Evolutionary conservation across 2,888 invertebrate species (phyloP).

Genomic region (Gymnocheta viridis): DNA sequence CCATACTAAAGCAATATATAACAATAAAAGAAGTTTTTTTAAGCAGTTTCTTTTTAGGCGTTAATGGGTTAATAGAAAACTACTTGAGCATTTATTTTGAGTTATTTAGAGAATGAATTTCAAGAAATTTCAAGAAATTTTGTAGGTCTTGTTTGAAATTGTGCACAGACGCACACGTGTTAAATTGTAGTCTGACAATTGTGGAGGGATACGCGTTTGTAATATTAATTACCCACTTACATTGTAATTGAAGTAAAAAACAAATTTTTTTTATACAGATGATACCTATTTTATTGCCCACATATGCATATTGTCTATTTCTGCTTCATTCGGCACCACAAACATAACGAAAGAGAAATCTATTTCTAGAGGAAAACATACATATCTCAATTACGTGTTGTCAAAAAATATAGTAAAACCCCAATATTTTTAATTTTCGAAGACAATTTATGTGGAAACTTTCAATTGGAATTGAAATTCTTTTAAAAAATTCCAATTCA

Average conservation of each 20-base stretch:
- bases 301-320: no score
- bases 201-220: not conserved
- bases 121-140: not conserved
- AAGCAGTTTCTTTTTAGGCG: no score
- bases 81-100: not conserved
- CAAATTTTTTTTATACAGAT: not conserved
- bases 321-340: no score
- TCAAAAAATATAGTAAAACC: no score
- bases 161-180: not conserved
- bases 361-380: no score
- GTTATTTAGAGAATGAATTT: not conserved
- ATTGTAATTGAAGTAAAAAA: not conserved
- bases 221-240: not conserved
- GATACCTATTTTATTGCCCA: no score
- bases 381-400: no score
- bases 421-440: not conserved
- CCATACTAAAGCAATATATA: no score
- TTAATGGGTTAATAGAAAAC: not conserved
- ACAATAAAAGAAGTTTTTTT: no score
- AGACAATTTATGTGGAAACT: not conserved
- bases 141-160: not conserved
- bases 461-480: not conserved
- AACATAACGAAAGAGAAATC: no score
- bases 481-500: not conserved
- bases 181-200: not conserved